Base-by-base conservation (phyloP, 2,113 vertebrate genomes). In the Microcebus griseorufus region DNA sequence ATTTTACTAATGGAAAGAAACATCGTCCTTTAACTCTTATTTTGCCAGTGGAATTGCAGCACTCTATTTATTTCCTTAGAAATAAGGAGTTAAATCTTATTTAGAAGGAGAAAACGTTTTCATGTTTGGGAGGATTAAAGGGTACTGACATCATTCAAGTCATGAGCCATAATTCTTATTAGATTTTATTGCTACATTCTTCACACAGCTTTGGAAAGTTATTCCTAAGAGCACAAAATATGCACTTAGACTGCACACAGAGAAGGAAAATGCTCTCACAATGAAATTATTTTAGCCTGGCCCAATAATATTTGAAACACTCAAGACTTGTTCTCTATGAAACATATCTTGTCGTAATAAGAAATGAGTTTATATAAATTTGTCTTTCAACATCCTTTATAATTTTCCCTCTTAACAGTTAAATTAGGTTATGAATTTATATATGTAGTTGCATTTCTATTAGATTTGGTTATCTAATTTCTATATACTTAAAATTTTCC, bases 121-220 rank as follows among this genome's bases (percentile, higher is more conserved):
- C 84, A 79, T 85, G 96, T 86, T 37, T 97, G 96, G 94, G 90
- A 97, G 90, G 92, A 97, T 90, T 97, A 93, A 97, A 89, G 97
- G 29, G 48, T 89, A 97, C 92, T 96, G 97, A 97, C 93, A 95
- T 96, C 89, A 97, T 97, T 96, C 91, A 95, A 98, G 62, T 89
- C 90, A 97, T 94, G 81, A 97, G 97, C 85, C 97, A 95, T 97
- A 98, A 90, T 92, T 98, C 96, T 96, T 98, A 97, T 97, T 98
- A 96, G 97, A 98, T 97, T 85, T 96, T 95, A 82, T 93, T 98
- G 95, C 96, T 53, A 10, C 93, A 67, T 53, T 97, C 93, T 88
- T 93, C 93, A 90, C 93, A 95, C 93, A 97, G 94, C 97, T 97
- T 97, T 97, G 92, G 92, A 97, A 98, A 97, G 67, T 93, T 96